Percentiles rank a stretch among this genome's conserved stretches.
Conservation (phyloP, 2,113 vertebrate species). For the Salvelinus alpinus region DNA sequence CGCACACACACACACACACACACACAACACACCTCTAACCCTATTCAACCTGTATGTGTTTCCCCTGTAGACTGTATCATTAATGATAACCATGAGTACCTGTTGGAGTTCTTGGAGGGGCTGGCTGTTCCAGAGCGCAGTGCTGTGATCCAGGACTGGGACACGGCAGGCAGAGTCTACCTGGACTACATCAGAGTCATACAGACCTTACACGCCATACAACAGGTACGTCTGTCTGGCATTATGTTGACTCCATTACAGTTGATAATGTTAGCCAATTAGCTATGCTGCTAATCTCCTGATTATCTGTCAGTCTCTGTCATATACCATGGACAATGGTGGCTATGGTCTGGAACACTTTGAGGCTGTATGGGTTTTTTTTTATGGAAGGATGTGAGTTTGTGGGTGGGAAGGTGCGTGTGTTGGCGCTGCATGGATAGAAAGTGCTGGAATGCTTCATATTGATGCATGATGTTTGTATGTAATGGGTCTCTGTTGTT, state of each 20-base stretch:
- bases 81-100: constrained; percentile 91
- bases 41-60: background rate
- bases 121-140: constrained; percentile 82
- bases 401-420: background rate
- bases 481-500: too few relatives aligned
- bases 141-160: constrained; percentile 91
- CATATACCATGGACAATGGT: background rate
- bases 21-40: background rate
- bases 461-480: too few relatives aligned
- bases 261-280: background rate
- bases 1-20: background rate
- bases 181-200: constrained; percentile 89
- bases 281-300: background rate
- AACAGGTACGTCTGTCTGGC: constrained; percentile 71
- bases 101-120: constrained; percentile 90
- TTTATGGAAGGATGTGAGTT: background rate
- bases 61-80: constrained; percentile 88
- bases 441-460: background rate
- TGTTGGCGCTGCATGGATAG: background rate
- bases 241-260: background rate
- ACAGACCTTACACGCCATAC: constrained; percentile 83
- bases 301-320: background rate
- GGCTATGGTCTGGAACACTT: background rate
- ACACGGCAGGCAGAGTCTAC: constrained; percentile 87
- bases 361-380: background rate